These are phyloP conservation scores for Acipenser transmontanus DNA, from an alignment of 2,797 vertebrate species.

Conservation along the genomic window DNA sequence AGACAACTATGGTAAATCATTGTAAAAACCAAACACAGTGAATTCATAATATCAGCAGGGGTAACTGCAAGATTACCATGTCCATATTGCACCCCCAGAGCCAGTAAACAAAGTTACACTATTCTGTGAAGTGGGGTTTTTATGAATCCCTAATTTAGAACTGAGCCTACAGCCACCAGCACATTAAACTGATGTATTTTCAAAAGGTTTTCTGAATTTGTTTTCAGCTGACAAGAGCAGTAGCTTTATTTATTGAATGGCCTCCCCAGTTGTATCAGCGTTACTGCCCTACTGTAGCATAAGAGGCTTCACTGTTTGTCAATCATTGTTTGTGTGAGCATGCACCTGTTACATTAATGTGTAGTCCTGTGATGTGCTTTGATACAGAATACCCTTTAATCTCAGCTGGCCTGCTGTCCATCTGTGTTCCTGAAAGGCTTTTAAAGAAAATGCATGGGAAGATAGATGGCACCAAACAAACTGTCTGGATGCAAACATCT, in stretches of 20 bases:
- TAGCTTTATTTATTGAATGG: not conserved
- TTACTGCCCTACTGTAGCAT: not conserved
- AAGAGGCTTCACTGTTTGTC: constrained; percentile 29
- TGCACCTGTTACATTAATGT: constrained; percentile 32
- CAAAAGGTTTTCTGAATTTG: not conserved
- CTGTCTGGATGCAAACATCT: no score
- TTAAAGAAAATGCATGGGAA: not conserved
- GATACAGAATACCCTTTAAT: constrained; percentile 28
- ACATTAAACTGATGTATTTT: not conserved
- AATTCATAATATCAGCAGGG: no score
- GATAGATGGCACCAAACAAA: not conserved
- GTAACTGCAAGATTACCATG: no score
- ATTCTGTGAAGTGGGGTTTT: no score
- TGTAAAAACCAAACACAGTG: no score
- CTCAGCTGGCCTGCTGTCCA: constrained; percentile 22
- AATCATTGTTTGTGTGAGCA: constrained; percentile 3
- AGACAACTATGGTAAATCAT: no score
- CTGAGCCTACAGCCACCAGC: no score
- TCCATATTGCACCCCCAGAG: no score
- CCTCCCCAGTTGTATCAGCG: no score
- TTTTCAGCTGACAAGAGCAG: not conserved
- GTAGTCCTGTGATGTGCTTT: constrained; percentile 16
- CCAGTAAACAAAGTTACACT: no score
- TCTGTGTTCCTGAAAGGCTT: constrained; percentile 21
- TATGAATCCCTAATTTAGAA: no score